Base-by-base conservation (phyloP, 1,140 invertebrate genomes). In the Sinella curviseta region DNA sequence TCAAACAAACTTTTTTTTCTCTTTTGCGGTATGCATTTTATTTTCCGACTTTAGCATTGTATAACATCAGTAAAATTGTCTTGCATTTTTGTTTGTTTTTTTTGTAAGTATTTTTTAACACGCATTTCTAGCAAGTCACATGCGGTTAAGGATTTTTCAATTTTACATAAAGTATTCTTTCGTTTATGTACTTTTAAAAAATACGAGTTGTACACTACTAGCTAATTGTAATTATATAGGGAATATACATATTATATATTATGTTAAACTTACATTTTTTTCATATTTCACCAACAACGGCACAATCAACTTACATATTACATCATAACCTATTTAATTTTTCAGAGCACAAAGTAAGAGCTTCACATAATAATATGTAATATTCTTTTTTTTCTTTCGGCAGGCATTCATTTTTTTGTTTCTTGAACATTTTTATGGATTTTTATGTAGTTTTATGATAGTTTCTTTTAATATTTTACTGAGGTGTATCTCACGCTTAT, bases 61-160 rank as follows among this genome's bases (percentile, higher is more conserved):
- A 70, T 70, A 70, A 70, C 65, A 70, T 70, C 57, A 60, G 65
- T 70, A 70, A 31, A 70, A 70, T 70, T 70, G 65, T 70, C 65
- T 70, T 70, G 65, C 65, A 70, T 70, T 70, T 33, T 70, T 8
- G 3, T 70, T 70, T 70, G 12, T 70, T 8, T 70, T 4, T 17
- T 70, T 70, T 70, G 12, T 31, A 17, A 17, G 28, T 33, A 70
- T 8, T 33, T 48, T 4, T 17, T 4, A 70, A 70, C 30, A 70
- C 65, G 26, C 65, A 70, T n/a, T 33, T 70, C 30, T 16, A 30
- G 2, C 24, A 31, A 30, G 31, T 70, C 65, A 60, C 24, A 30
- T 70, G 65, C 65, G 65, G 26, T 70, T 70, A 33, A 33, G 65
- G 65, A 70, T 70, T 70, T 70, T 70, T 60, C 12, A 60, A 26